These are phyloP conservation scores for Zhuqinia jingwanae DNA, from an alignment of 2,888 invertebrate genomes.

Conservation along the genomic window DNA sequence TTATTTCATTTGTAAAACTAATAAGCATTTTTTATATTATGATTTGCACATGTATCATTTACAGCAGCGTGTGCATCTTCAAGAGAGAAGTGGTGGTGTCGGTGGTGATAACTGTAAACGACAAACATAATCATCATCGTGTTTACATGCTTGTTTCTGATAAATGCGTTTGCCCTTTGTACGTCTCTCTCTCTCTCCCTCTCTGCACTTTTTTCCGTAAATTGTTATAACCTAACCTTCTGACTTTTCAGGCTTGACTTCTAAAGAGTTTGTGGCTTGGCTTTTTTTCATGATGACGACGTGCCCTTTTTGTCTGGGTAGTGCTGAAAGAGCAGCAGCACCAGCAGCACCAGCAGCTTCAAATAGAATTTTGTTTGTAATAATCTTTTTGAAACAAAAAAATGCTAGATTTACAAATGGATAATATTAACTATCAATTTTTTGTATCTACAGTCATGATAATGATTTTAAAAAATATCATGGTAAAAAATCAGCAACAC, in stretches of 20 bases:
- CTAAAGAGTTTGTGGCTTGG: not conserved
- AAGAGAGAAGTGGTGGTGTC: too few species aligned
- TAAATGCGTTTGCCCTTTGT: too few species aligned
- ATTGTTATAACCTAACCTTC: conserved; percentile 10
- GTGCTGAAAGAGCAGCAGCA: conserved; percentile 23
- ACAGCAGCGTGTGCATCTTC: too few species aligned
- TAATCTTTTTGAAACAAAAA: conserved; percentile 4
- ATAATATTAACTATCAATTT: not conserved
- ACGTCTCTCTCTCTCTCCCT: too few species aligned
- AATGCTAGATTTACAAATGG: conserved; percentile 3
- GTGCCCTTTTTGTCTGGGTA: conserved; percentile 33
- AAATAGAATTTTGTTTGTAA: too few species aligned
- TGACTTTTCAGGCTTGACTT: not conserved
- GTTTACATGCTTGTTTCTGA: too few species aligned
- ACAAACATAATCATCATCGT: conserved; percentile 8
- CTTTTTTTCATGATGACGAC: not conserved
- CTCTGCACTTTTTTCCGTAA: too few species aligned
- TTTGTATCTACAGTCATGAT: not conserved
- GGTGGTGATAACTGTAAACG: conserved; percentile 35
- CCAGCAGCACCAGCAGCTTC: not conserved
- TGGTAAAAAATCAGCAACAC: not conserved
- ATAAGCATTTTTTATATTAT: not conserved
- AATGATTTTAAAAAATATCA: conserved; percentile 6
- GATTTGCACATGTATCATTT: too few species aligned
- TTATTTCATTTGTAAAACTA: conserved; percentile 10